These are phyloP conservation scores for Vultur gryphus DNA, from an alignment of 2,797 vertebrate genomes.

Conservation along the genomic window DNA sequence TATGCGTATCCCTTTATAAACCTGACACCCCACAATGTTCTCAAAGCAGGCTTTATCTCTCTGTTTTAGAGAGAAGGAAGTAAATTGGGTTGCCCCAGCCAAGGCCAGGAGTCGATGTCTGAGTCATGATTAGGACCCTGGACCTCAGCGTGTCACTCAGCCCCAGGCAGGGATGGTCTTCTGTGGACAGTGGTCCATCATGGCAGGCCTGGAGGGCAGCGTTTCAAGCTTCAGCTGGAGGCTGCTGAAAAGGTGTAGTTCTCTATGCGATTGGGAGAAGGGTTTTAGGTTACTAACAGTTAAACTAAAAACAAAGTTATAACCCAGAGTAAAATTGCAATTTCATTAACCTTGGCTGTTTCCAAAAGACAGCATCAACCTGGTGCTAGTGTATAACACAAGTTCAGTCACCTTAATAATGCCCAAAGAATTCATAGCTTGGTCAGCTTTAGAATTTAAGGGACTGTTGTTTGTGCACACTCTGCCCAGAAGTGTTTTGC, in stretches of 20 bases:
- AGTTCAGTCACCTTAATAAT: neutral
- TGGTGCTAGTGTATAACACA: neutral
- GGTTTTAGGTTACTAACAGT: neutral
- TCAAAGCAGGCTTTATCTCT: neutral
- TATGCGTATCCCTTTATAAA: neutral
- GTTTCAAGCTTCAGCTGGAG: neutral
- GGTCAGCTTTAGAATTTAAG: neutral
- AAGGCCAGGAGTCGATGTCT: neutral
- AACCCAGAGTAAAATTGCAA: neutral
- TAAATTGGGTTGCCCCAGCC: neutral
- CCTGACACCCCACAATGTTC: neutral
- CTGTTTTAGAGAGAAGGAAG: neutral
- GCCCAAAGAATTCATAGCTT: neutral
- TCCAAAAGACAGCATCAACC: neutral
- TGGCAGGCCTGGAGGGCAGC: neutral
- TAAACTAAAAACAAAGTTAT: neutral
- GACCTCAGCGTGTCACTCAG: rapidly evolving
- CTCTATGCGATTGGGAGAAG: neutral
- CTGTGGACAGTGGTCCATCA: rapidly evolving
- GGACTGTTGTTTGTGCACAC: neutral
- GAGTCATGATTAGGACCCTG: neutral
- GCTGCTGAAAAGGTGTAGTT: neutral
- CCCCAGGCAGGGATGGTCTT: neutral
- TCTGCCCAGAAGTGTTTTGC: neutral
- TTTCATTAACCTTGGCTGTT: neutral